These are phyloP conservation scores for Folsomia candida DNA, from an alignment of 2,888 invertebrate species.

Conservation along the genomic window DNA sequence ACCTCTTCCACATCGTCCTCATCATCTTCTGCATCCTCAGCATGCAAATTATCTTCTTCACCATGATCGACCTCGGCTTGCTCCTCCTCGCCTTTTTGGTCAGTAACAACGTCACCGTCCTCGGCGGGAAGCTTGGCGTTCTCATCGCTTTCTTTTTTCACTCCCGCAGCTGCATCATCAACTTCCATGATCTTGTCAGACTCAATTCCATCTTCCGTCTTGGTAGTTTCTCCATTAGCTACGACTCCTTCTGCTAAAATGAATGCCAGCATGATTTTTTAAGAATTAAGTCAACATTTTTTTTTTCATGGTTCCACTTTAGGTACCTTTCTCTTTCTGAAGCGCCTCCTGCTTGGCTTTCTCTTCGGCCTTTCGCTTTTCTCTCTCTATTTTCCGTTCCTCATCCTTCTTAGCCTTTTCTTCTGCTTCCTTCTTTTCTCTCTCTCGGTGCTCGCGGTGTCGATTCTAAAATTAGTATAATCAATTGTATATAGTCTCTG, in stretches of 20 bases:
- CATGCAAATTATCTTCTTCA: background rate
- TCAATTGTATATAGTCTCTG: background rate
- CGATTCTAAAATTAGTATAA: slow-evolving; percentile 1
- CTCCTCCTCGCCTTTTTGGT: slow-evolving; percentile 8
- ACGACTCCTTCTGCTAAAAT: background rate
- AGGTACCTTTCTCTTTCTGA: background rate
- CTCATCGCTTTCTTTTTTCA: background rate
- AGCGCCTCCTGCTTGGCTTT: slow-evolving; percentile 7
- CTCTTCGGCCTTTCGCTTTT: background rate
- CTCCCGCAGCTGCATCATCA: background rate
- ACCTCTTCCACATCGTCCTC: background rate
- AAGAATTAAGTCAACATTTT: background rate
- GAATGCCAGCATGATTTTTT: background rate
- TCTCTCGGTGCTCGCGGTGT: slow-evolving; percentile 8
- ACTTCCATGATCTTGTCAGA: background rate
- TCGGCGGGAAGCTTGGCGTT: background rate
- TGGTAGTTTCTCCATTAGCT: slow-evolving; percentile 6
- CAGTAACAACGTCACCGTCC: background rate
- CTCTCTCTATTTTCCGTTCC: background rate
- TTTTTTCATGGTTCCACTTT: background rate
- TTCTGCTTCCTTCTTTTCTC: slow-evolving; percentile 17
- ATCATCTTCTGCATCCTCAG: slow-evolving; percentile 6
- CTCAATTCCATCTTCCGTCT: slow-evolving; percentile 5
- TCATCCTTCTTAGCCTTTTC: slow-evolving; percentile 21
- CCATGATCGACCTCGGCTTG: background rate